Percentiles rank a stretch among this genome's conserved stretches.
These are phyloP conservation scores for Distichodus sexfasciatus DNA, from an alignment of 2,797 vertebrate genomes.

Conservation along the genomic window DNA sequence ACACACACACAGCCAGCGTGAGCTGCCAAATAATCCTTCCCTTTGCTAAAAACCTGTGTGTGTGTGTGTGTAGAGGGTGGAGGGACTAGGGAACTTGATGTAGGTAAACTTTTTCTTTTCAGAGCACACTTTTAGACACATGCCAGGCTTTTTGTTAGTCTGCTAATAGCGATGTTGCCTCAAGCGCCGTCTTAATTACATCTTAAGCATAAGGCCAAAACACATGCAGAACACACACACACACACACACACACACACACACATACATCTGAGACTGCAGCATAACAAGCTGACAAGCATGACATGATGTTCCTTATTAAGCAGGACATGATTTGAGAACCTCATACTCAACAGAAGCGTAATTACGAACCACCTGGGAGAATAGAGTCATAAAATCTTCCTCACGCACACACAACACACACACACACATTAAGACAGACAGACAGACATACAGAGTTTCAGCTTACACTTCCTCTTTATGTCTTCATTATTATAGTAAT, in stretches of 20 bases:
- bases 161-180: slow-evolving; percentile 38
- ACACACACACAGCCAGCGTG: slow-evolving; percentile 31
- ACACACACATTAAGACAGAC: slow-evolving; percentile 15
- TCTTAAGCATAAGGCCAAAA: slow-evolving; percentile 19
- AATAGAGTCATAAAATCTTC: slow-evolving; percentile 8
- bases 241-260: slow-evolving; percentile 11
- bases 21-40: slow-evolving; percentile 31
- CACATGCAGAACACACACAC: slow-evolving; percentile 14
- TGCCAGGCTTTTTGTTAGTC: slow-evolving; percentile 17
- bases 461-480: slow-evolving; percentile 32
- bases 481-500: too few relatives aligned
- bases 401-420: slow-evolving; percentile 1
- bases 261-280: slow-evolving; percentile 4
- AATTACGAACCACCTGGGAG: not conserved
- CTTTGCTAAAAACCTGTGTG: slow-evolving; percentile 27
- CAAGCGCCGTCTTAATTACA: slow-evolving; percentile 24
- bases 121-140: slow-evolving; percentile 7
- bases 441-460: slow-evolving; percentile 15
- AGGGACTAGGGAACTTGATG: slow-evolving; percentile 1
- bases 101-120: slow-evolving; percentile 26
- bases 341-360: not conserved
- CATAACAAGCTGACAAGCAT: slow-evolving; percentile 17
- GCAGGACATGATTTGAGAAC: slow-evolving; percentile 7
- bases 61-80: too few relatives aligned
- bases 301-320: slow-evolving; percentile 28